A percentile compares a stretch with the other conserved stretches of the same genome.
Conservation (phyloP, 2,888 invertebrate species). For the Drosophila mercatorum region DNA sequence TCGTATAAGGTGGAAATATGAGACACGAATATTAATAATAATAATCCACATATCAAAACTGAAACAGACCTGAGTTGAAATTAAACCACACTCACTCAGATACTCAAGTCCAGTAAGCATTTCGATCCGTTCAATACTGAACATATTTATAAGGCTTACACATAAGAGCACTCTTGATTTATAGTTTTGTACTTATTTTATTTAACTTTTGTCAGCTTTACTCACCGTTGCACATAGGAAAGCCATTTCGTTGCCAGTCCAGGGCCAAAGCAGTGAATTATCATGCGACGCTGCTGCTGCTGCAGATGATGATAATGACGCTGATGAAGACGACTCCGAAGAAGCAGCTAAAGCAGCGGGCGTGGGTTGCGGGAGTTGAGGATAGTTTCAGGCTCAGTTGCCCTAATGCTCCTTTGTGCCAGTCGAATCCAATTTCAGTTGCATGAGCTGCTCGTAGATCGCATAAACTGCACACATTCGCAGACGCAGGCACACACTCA, state of each 20-base stretch:
- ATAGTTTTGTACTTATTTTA: conserved; percentile 10
- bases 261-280: conserved; percentile 65
- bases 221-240: conserved; percentile 73
- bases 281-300: conserved; percentile 54
- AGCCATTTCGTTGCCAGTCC: conserved; percentile 79
- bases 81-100: neutral
- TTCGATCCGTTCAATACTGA: neutral
- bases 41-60: neutral
- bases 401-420: conserved; percentile 53
- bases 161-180: no score
- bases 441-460: conserved; percentile 53
- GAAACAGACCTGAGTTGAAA: neutral
- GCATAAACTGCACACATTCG: conserved; percentile 48
- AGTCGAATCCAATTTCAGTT: conserved; percentile 75
- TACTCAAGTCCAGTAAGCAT: neutral
- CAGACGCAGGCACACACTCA: conserved; percentile 13
- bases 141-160: neutral
- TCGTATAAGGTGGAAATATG: conserved; percentile 33
- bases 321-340: conserved; percentile 20
- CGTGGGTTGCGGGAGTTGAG: conserved; percentile 9
- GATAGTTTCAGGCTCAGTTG: conserved; percentile 56
- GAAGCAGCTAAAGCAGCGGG: conserved; percentile 24
- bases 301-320: conserved; percentile 24
- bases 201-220: conserved; percentile 29
- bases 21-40: neutral